Evolutionary conservation across 2,797 vertebrate genomes (phyloP).

Genomic region (Schizopygopsis malacanthus): DNA sequence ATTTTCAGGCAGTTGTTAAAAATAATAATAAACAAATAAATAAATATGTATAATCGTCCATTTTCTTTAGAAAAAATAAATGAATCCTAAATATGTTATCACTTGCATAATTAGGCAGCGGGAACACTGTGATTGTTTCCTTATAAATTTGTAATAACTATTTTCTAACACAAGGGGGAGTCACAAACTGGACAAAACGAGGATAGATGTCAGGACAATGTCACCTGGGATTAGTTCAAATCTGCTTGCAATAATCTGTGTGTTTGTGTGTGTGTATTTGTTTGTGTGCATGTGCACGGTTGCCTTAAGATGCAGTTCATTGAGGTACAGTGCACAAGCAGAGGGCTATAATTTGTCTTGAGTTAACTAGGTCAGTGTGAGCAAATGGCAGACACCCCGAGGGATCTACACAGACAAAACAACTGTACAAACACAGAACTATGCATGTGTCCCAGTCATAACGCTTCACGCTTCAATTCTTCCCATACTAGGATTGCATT

Average conservation of each 20-base stretch:
- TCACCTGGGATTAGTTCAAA: slow-evolving; percentile 79
- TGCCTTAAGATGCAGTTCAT: slow-evolving; percentile 53
- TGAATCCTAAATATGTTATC: slow-evolving; percentile 27
- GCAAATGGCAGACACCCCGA: slow-evolving; percentile 48
- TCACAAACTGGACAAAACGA: slow-evolving; percentile 43
- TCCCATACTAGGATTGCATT: not conserved
- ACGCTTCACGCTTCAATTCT: not conserved
- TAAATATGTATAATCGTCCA: slow-evolving; percentile 26
- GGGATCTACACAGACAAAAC: slow-evolving; percentile 47
- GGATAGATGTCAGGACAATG: slow-evolving; percentile 67
- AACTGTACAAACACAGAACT: slow-evolving; percentile 46
- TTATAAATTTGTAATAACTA: not conserved
- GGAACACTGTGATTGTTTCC: not conserved
- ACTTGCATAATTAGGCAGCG: slow-evolving; percentile 42
- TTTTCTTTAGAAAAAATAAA: slow-evolving; percentile 47
- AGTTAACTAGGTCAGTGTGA: slow-evolving; percentile 55
- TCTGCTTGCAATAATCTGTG: slow-evolving; percentile 74
- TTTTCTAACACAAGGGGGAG: slow-evolving; percentile 63
- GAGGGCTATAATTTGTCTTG: slow-evolving; percentile 36
- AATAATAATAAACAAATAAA: slow-evolving; percentile 7
- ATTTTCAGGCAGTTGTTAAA: not conserved
- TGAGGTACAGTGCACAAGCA: slow-evolving; percentile 25
- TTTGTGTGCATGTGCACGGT: slow-evolving; percentile 43
- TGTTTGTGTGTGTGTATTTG: slow-evolving; percentile 21
- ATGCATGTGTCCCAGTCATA: slow-evolving; percentile 35